Conservation (phyloP, 1,140 invertebrate species). For the Monochamus saltuarius region DNA sequence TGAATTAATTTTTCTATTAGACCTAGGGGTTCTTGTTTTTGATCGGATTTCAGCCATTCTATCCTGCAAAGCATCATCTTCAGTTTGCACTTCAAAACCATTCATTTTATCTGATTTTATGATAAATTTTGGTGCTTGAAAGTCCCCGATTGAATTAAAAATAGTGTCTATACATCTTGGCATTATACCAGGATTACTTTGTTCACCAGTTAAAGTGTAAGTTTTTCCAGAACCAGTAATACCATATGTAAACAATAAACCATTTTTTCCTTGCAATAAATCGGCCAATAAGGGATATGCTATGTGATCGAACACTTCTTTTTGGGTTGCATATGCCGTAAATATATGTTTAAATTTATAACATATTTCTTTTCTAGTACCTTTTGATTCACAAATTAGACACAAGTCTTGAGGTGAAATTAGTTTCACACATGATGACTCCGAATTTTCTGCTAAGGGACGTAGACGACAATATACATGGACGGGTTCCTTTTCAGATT, state of each 20-base stretch:
- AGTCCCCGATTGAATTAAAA: slow-evolving; percentile 84
- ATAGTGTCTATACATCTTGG: slow-evolving; percentile 87
- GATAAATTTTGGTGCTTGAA: slow-evolving; percentile 78
- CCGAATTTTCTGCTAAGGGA: slow-evolving; percentile 65
- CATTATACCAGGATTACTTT: slow-evolving; percentile 80
- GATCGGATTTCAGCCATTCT: slow-evolving; percentile 54
- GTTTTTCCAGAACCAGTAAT: slow-evolving; percentile 97
- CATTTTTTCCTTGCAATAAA: slow-evolving; percentile 80
- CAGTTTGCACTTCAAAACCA: slow-evolving; percentile 86
- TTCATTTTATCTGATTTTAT: slow-evolving; percentile 94
- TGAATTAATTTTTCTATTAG: slow-evolving; percentile 22
- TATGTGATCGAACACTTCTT: slow-evolving; percentile 82
- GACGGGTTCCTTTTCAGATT: slow-evolving; percentile 64
- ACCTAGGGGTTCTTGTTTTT: slow-evolving; percentile 19
- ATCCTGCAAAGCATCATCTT: slow-evolving; percentile 84
- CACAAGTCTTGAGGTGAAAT: slow-evolving; percentile 68
- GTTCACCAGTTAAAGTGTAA: slow-evolving; percentile 86
- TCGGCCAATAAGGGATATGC: slow-evolving; percentile 84
- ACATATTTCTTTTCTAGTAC: slow-evolving; percentile 65
- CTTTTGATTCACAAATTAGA: slow-evolving; percentile 64
- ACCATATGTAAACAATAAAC: slow-evolving; percentile 92
- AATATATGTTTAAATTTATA: slow-evolving; percentile 86
- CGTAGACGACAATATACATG: slow-evolving; percentile 83
- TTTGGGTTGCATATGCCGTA: slow-evolving; percentile 72
- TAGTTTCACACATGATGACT: slow-evolving; percentile 71